These are phyloP conservation scores for Eumeta japonica DNA, from an alignment of 1,140 invertebrate species.

Conservation along the genomic window DNA sequence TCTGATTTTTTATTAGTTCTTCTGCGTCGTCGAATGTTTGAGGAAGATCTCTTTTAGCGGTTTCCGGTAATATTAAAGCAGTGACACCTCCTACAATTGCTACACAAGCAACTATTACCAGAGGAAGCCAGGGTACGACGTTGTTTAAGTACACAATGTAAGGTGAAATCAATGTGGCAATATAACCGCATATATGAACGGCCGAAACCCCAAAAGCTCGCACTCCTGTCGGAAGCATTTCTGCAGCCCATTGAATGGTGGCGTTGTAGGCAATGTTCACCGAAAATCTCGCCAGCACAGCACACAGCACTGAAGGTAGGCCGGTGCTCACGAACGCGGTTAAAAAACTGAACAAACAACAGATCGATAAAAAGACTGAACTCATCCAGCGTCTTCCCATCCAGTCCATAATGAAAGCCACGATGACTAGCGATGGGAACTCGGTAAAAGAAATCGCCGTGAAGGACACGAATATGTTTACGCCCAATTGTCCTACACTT, in stretches of 20 bases:
- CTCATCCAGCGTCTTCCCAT: conserved; percentile 34
- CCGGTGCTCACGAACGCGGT: conserved; percentile 26
- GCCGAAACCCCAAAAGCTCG: conserved; percentile 63
- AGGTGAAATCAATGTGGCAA: conserved; percentile 31
- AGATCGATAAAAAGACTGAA: conserved; percentile 15
- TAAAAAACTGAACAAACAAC: conserved; percentile 27
- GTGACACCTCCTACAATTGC: conserved; percentile 67
- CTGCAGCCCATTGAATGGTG: conserved; percentile 36
- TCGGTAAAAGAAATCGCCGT: conserved; percentile 39
- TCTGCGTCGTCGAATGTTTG: conserved; percentile 76
- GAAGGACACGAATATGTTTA: conserved; percentile 40
- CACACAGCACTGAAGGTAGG: conserved; percentile 28
- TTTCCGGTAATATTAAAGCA: conserved; percentile 73
- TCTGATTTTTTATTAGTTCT: conserved; percentile 36
- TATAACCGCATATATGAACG: conserved; percentile 59
- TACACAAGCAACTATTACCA: conserved; percentile 70
- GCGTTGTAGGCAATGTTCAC: conserved; percentile 32
- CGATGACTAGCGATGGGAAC: conserved; percentile 30
- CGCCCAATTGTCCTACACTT: conserved; percentile 29
- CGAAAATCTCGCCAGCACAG: conserved; percentile 32
- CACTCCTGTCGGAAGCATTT: conserved; percentile 62
- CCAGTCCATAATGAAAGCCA: conserved; percentile 35
- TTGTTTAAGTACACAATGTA: conserved; percentile 36
- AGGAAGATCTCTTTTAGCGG: conserved; percentile 70
- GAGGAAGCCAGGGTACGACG: conserved; percentile 59